These are phyloP conservation scores for Petrocephalus microphthalmus DNA, from an alignment of 2,113 vertebrate genomes.

Conservation along the genomic window DNA sequence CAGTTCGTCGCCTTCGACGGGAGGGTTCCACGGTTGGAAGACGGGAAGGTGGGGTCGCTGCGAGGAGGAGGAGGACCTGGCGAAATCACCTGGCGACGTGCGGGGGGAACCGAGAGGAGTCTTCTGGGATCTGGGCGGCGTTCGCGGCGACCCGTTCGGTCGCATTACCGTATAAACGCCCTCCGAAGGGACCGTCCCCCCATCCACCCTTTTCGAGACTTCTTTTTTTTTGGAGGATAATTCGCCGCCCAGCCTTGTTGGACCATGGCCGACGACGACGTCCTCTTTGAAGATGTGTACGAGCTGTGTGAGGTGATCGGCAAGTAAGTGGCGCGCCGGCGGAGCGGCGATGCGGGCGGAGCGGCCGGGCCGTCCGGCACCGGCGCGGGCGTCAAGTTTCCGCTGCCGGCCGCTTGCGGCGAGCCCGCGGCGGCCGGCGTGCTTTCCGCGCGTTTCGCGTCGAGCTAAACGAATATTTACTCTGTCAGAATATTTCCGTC, in stretches of 20 bases:
- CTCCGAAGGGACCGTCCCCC: constrained; percentile 20
- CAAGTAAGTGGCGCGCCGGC: constrained; percentile 73
- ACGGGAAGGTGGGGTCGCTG: constrained; percentile 63
- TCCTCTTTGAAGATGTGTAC: constrained; percentile 96
- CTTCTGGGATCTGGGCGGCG: constrained; percentile 8
- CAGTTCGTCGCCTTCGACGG: constrained; percentile 25
- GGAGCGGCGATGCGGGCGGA: neutral
- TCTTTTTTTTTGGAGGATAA: constrained; percentile 49
- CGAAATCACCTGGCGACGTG: constrained; percentile 18
- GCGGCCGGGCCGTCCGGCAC: neutral
- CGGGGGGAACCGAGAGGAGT: constrained; percentile 24
- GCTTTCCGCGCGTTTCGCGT: neutral
- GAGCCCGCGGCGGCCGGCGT: neutral
- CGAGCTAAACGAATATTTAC: neutral
- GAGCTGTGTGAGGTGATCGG: constrained; percentile 98
- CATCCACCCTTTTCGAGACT: constrained; percentile 34
- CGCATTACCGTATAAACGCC: constrained; percentile 7
- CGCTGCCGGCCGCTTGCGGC: neutral
- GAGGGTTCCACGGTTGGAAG: constrained; percentile 27
- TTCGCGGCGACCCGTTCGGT: neutral
- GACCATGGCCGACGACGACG: constrained; percentile 99
- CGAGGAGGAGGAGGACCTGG: constrained; percentile 46
- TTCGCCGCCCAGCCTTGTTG: constrained; percentile 54
- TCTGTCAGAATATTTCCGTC: too few species aligned
- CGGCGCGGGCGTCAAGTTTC: neutral